These are phyloP conservation scores for Nymphicus hollandicus DNA, from an alignment of 2,113 vertebrate species.

Conservation along the genomic window DNA sequence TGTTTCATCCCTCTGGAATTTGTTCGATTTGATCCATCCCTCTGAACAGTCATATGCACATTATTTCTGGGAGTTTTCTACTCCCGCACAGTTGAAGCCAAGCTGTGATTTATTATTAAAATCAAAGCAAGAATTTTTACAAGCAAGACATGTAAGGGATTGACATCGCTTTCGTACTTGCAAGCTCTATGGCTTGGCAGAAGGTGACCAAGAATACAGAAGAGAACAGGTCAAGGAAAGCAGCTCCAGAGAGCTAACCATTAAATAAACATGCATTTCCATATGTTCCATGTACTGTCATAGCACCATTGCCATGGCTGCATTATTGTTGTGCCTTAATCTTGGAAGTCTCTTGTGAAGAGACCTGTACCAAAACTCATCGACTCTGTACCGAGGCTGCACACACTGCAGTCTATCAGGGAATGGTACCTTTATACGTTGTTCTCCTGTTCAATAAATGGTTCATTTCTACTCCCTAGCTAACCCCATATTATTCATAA, in stretches of 20 bases:
- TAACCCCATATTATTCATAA: background rate
- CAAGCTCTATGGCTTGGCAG: background rate
- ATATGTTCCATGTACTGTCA: fast-evolving
- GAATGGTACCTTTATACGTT: background rate
- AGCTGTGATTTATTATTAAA: slow-evolving; percentile 20
- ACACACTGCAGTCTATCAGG: background rate
- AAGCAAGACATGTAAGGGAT: background rate
- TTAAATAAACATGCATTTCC: fast-evolving
- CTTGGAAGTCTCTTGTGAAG: background rate
- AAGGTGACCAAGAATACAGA: background rate
- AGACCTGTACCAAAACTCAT: background rate
- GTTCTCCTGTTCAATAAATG: background rate
- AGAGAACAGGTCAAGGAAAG: background rate
- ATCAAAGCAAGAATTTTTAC: background rate
- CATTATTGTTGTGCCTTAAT: background rate
- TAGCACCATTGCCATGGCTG: background rate
- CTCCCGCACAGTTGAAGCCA: background rate
- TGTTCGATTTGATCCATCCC: background rate
- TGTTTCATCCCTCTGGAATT: background rate
- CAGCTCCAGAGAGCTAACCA: background rate
- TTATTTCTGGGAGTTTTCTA: slow-evolving; percentile 8
- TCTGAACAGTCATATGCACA: background rate
- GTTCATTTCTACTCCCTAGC: background rate
- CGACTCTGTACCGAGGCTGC: background rate
- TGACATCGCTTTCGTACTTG: background rate